Evolutionary conservation across 2,113 vertebrate species (phyloP), one percentile per base, ranked within the genome.

Genomic region (Serinus canaria): DNA sequence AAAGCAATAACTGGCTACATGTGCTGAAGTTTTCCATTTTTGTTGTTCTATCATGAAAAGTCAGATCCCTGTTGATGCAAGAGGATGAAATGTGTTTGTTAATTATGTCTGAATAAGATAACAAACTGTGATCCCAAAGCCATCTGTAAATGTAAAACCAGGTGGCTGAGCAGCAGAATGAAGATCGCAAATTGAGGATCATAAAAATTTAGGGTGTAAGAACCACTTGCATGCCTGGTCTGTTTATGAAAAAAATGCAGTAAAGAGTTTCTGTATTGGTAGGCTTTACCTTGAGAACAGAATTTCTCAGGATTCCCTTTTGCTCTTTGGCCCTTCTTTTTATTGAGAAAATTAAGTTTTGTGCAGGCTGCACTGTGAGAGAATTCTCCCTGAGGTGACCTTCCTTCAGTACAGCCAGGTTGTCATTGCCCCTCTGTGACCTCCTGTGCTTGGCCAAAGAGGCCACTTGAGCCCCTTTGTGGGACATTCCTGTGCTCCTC

Each of bases 71-170:
- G 92, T 96, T 96, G 86, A 93, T 96, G 76, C 56, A 96, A 79
- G 60, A 59, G 79, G 59, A 83, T 93, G 64, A 90, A 89, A 94
- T 72, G 62, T 95, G 83, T 96, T 93, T 94, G 91, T 95, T 95
- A 95, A 94, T 96, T 97, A 94, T 60, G 46, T 95, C 89, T 84
- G 49, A 97, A n/a, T 94, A 89, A 90, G 89, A 92, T 92, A 97
- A 90, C 88, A 95, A 96, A 96, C 88, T 93, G 86, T 94, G 90
- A 95, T 95, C 80, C 87, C 83, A 90, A 87, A 96, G 79, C 93
- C 92, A 94, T 95, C 90, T 96, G 95, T 92, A 96, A 92, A 82
- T 87, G 82, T 67, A 94, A 94, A 93, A 68, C 73, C 92, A 95
- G 92, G 92, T 96, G 92, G 93, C 88, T 82, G 79, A 95, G 76